phyloP scores from a whole-genome alignment of 2,113 vertebrate species.

The Chunga burmeisteri region DNA sequence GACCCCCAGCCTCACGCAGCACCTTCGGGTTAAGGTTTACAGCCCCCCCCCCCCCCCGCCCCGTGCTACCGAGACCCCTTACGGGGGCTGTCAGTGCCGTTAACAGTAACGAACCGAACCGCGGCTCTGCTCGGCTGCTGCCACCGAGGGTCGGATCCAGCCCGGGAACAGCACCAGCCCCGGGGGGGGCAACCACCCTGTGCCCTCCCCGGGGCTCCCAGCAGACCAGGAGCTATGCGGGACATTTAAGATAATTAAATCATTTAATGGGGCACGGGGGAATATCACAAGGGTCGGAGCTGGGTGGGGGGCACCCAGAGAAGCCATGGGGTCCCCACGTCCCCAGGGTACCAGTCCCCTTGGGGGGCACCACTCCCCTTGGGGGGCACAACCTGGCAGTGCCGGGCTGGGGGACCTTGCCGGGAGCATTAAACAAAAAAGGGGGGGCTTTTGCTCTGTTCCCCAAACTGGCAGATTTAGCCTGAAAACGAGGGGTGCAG shows the following conservation, averaged over 20 bases:
- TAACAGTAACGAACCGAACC: not conserved
- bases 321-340: rapidly evolving
- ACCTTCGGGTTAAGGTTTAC: not conserved
- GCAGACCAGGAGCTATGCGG: rapidly evolving
- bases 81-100: rapidly evolving
- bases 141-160: not conserved
- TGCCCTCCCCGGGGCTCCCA: not conserved
- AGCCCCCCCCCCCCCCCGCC: too few relatives aligned
- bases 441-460: not conserved
- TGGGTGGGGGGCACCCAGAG: not conserved
- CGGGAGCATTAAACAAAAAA: not conserved
- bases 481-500: not conserved
- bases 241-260: not conserved
- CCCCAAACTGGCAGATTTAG: not conserved
- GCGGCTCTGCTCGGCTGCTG: not conserved
- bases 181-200: not conserved
- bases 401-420: rapidly evolving
- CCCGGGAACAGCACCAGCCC: not conserved
- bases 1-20: not conserved
- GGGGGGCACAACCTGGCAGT: not conserved
- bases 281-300: not conserved
- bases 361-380: rapidly evolving
- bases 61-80: not conserved
- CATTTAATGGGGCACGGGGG: not conserved
- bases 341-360: not conserved